Evolutionary conservation across 1,140 invertebrate genomes (phyloP).

Genomic region (Drosophila sulfurigaster): DNA sequence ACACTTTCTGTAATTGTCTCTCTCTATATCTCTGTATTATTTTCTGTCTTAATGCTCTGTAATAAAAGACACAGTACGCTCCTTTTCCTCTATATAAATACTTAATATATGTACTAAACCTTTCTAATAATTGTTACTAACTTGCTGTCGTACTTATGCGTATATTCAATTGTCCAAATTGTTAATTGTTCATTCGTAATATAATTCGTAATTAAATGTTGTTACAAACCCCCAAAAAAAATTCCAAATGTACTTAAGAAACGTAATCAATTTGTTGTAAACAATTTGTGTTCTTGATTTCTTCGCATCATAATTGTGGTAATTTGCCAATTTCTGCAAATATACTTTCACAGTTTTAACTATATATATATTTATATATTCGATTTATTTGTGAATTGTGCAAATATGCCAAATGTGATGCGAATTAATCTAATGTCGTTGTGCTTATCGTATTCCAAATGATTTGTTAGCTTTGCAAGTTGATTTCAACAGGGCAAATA

Average conservation of each 20-base stretch:
- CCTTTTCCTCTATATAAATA: conserved; percentile 52
- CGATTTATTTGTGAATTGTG: conserved; percentile 12
- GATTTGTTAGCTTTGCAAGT: conserved; percentile 59
- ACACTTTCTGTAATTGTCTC: conserved; percentile 36
- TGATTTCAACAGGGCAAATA: conserved; percentile 33
- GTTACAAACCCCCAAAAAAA: conserved; percentile 38
- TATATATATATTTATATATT: neutral
- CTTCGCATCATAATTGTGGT: conserved; percentile 29
- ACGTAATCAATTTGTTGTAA: conserved; percentile 45
- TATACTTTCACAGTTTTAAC: neutral
- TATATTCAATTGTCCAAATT: conserved; percentile 60
- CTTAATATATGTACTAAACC: conserved; percentile 34
- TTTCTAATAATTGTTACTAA: conserved; percentile 73
- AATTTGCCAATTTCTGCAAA: conserved; percentile 23
- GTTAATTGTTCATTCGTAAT: conserved; percentile 71
- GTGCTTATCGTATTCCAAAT: conserved; percentile 79
- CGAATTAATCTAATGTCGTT: conserved; percentile 61
- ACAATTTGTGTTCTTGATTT: conserved; percentile 44
- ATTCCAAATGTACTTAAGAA: conserved; percentile 34
- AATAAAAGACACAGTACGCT: conserved; percentile 60
- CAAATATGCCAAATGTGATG: conserved; percentile 23
- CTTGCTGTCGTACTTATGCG: conserved; percentile 77
- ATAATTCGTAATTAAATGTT: conserved; percentile 45
- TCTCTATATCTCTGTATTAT: conserved; percentile 47
- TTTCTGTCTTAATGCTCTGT: conserved; percentile 39